Evolutionary conservation across 1,140 invertebrate species (phyloP).

Genomic region (Ylistrum balloti): DNA sequence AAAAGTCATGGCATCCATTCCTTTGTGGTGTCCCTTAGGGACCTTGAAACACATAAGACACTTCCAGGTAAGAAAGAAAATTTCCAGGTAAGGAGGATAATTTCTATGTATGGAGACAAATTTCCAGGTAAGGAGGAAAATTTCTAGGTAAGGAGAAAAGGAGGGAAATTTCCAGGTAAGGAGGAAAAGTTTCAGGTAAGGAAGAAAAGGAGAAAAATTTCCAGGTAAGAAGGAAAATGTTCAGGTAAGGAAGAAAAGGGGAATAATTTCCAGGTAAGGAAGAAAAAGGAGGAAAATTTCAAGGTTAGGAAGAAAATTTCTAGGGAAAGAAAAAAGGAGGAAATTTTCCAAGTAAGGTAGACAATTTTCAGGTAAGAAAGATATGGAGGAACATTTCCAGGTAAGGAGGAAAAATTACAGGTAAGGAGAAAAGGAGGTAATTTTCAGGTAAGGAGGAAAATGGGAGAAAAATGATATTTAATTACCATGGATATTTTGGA

Average conservation of each 20-base stretch:
- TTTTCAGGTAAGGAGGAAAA: too few relatives aligned
- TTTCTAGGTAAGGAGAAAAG: conserved; percentile 86
- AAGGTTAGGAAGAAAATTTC: too few relatives aligned
- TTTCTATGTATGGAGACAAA: conserved; percentile 86
- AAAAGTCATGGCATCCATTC: conserved; percentile 94
- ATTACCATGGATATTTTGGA: too few relatives aligned
- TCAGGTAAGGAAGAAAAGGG: too few relatives aligned
- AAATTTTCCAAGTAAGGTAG: conserved; percentile 87
- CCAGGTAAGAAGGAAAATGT: conserved; percentile 85
- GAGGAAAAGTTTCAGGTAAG: conserved; percentile 88
- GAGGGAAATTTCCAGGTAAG: too few relatives aligned
- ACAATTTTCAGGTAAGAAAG: too few relatives aligned
- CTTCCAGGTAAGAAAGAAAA: conserved; percentile 86
- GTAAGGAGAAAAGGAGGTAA: conserved; percentile 82
- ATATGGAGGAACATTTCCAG: conserved; percentile 50
- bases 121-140: too few relatives aligned
- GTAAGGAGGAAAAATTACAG: conserved; percentile 86
- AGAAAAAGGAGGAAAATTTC: too few relatives aligned
- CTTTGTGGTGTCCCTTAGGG: conserved; percentile 95
- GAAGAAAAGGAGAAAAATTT: conserved; percentile 82
- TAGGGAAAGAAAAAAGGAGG: too few relatives aligned
- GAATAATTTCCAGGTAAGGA: conserved; percentile 88
- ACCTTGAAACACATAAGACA: conserved; percentile 93
- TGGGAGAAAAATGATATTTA: too few relatives aligned
- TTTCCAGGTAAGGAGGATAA: too few relatives aligned